Conservation (phyloP, 2,888 invertebrate genomes). For the Diaphora mendica region DNA sequence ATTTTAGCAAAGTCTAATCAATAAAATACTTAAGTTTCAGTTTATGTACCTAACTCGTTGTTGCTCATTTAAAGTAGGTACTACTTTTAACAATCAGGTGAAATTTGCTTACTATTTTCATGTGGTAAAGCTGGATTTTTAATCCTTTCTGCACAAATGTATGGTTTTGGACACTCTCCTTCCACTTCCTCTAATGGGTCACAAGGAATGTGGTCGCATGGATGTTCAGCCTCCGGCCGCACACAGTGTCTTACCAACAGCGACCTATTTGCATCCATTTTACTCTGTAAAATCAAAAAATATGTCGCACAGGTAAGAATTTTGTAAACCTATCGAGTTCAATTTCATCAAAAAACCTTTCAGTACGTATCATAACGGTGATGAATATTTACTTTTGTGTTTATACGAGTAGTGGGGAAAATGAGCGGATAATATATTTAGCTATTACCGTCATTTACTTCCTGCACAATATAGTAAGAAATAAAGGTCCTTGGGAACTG, state of each 20-base stretch:
- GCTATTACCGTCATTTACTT: too few relatives aligned
- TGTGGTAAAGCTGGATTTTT: conserved; percentile 49
- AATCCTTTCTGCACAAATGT: conserved; percentile 51
- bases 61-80: neutral
- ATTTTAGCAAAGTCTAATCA: too few relatives aligned
- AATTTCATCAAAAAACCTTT: neutral
- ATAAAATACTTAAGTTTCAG: too few relatives aligned
- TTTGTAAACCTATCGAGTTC: neutral
- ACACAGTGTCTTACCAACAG: conserved; percentile 44
- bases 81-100: neutral
- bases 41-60: neutral
- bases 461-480: neutral
- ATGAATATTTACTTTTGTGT: neutral
- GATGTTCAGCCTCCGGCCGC: conserved; percentile 44
- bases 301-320: neutral
- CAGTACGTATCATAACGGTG: neutral
- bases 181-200: conserved; percentile 33
- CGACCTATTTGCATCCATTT: neutral
- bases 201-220: conserved; percentile 50
- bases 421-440: too few relatives aligned
- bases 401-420: neutral
- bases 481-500: neutral
- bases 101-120: conserved; percentile 7
- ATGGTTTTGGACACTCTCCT: conserved; percentile 40
- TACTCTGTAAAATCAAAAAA: neutral